Conservation (phyloP, 2,888 invertebrate species). For the Steinernema carpocapsae region DNA sequence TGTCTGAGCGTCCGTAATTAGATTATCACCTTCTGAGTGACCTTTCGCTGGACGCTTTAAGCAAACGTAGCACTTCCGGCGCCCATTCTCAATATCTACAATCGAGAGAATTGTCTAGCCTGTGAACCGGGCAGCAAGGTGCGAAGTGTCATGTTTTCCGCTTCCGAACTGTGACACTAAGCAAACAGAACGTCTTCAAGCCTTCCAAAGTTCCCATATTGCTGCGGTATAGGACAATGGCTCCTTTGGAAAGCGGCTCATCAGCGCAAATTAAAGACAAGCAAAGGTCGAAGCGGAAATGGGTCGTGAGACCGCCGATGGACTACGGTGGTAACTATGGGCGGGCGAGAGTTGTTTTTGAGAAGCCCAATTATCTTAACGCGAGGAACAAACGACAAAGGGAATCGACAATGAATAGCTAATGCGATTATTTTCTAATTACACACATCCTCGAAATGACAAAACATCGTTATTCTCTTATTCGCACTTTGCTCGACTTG, state of each 20-base stretch:
- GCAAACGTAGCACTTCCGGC: conserved; percentile 23
- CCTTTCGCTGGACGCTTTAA: background rate
- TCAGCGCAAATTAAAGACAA: conserved; percentile 25
- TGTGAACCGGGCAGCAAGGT: background rate
- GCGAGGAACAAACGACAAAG: conserved; percentile 9
- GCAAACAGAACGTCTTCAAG: conserved; percentile 8
- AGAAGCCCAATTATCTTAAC: conserved; percentile 27
- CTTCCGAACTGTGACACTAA: conserved; percentile 1
- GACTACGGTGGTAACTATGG: conserved; percentile 31
- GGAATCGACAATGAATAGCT: conserved; percentile 30
- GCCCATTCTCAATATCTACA: background rate
- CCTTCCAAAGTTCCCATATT: conserved; percentile 16
- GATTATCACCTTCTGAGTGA: no score
- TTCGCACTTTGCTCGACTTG: conserved; percentile 6
- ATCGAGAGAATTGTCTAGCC: background rate
- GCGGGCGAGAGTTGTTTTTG: conserved; percentile 12
- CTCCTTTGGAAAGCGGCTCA: background rate
- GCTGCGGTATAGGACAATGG: conserved; percentile 21
- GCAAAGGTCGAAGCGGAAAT: conserved; percentile 9
- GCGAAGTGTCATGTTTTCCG: conserved; percentile 4
- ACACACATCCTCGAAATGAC: conserved; percentile 26
- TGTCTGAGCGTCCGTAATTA: background rate
- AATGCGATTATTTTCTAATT: conserved; percentile 34
- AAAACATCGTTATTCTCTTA: conserved; percentile 14
- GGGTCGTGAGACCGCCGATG: background rate